phyloP scores from a whole-genome alignment of 2,113 vertebrate species.

The Notiomystis cincta region DNA sequence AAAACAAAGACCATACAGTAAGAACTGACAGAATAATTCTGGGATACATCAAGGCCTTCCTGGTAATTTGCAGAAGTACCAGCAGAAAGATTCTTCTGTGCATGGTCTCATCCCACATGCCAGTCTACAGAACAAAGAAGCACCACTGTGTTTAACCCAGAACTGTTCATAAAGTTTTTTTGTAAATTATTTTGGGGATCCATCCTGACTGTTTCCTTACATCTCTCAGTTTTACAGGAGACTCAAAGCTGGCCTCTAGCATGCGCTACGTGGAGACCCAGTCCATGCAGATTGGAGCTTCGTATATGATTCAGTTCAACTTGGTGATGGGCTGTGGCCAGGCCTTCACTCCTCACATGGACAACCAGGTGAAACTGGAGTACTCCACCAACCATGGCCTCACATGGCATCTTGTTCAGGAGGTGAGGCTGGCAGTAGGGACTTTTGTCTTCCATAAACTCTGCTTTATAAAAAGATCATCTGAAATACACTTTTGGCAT shows the following conservation, averaged over 20 bases:
- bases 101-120: neutral
- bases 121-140: neutral
- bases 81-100: neutral
- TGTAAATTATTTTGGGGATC: neutral
- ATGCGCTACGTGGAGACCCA: constrained; percentile 98
- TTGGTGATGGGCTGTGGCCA: constrained; percentile 94
- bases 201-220: constrained; percentile 12
- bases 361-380: constrained; percentile 96
- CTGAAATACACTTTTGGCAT: neutral
- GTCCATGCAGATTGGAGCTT: constrained; percentile 96
- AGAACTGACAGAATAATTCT: constrained; percentile 16
- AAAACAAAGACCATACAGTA: neutral
- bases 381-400: constrained; percentile 98
- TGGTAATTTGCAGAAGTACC: neutral
- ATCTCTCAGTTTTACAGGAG: constrained; percentile 79
- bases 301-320: constrained; percentile 95
- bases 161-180: neutral
- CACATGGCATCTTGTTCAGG: constrained; percentile 97
- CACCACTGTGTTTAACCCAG: neutral
- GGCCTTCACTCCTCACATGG: constrained; percentile 87
- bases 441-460: neutral
- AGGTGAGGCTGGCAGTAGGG: constrained; percentile 72
- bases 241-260: constrained; percentile 88
- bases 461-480: neutral
- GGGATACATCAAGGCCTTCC: neutral